These are phyloP conservation scores for Shinisaurus crocodilurus DNA, from an alignment of 2,113 vertebrate species.

Conservation along the genomic window DNA sequence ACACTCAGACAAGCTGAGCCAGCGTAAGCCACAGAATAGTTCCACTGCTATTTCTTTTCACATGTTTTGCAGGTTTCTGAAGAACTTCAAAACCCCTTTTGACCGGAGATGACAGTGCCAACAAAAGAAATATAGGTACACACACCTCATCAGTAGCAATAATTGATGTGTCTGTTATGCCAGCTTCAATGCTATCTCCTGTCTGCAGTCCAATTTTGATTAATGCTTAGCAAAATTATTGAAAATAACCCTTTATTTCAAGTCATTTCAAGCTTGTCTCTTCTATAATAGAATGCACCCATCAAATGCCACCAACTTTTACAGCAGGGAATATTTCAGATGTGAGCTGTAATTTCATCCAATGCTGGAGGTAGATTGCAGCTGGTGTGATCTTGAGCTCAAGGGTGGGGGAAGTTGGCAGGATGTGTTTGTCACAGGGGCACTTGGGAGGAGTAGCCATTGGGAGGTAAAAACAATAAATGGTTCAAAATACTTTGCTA, in stretches of 20 bases:
- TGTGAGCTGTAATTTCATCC: neutral
- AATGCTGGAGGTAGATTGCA: neutral
- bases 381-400: neutral
- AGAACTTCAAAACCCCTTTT: neutral
- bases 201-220: neutral
- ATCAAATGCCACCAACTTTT: neutral
- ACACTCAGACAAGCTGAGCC: too few relatives aligned
- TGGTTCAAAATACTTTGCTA: neutral
- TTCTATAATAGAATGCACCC: neutral
- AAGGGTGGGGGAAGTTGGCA: neutral
- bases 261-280: neutral
- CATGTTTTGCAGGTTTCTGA: neutral
- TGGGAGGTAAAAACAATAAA: neutral
- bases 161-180: conserved; percentile 23
- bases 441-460: neutral
- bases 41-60: neutral
- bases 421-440: neutral
- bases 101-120: neutral
- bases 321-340: neutral
- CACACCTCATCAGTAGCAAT: neutral
- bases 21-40: too few relatives aligned
- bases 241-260: neutral
- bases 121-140: neutral
- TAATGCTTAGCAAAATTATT: neutral
- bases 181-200: neutral